Evolutionary conservation across 2,113 vertebrate species (phyloP).

Genomic region (Hippopotamus amphibius): DNA sequence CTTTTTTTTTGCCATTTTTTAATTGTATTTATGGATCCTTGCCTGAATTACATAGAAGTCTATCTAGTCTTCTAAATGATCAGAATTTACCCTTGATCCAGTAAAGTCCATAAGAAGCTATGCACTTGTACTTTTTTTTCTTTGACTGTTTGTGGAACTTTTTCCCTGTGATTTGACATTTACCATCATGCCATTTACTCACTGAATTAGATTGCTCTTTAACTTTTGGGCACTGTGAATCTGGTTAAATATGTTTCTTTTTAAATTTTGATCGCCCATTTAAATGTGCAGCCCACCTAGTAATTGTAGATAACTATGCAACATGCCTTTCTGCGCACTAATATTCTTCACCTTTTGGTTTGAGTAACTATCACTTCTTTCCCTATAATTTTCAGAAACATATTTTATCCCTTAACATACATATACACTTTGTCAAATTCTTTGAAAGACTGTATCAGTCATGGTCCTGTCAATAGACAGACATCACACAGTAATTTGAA

Average conservation of each 20-base stretch:
- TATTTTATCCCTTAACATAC: not conserved
- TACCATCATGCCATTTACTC: not conserved
- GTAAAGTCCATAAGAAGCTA: not conserved
- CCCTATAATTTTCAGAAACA: not conserved
- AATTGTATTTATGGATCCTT: not conserved
- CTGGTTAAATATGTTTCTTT: not conserved
- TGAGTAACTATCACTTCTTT: not conserved
- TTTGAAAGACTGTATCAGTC: not conserved
- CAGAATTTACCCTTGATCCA: not conserved
- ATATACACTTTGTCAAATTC: not conserved
- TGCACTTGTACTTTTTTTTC: not conserved
- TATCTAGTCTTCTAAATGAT: not conserved
- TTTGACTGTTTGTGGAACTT: not conserved
- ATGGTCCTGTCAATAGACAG: not conserved
- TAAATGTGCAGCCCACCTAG: not conserved
- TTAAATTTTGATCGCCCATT: not conserved
- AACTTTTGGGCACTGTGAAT: not conserved
- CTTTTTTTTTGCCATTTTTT: not conserved
- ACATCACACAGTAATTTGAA: not conserved
- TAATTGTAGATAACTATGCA: not conserved
- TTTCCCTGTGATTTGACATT: not conserved
- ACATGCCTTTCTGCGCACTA: not conserved
- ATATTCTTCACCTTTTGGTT: not conserved
- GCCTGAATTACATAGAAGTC: not conserved
- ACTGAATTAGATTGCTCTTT: not conserved